These are phyloP conservation scores for Pseudochirops cupreus DNA, from an alignment of 2,797 vertebrate species.

Conservation along the genomic window DNA sequence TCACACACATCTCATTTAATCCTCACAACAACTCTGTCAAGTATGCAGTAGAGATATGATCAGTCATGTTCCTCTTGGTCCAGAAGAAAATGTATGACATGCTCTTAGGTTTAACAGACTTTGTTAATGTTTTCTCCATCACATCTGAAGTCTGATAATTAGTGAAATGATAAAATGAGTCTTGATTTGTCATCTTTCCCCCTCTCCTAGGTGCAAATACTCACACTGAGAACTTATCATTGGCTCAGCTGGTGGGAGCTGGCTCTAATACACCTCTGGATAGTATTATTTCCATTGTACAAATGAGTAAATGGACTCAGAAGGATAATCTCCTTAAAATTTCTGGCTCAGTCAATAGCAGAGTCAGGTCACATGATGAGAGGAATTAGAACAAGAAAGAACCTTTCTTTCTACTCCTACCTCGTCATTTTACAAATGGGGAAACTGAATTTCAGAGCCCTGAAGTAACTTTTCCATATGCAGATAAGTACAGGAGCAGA, in stretches of 20 bases:
- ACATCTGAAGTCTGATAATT: neutral
- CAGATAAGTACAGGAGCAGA: neutral
- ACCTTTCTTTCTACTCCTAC: neutral
- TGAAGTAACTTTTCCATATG: neutral
- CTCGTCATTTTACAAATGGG: neutral
- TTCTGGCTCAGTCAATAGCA: neutral
- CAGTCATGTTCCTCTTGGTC: neutral
- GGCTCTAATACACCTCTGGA: neutral
- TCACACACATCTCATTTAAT: neutral
- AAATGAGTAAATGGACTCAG: neutral
- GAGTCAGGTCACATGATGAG: neutral
- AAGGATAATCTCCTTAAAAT: neutral
- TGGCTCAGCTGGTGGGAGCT: neutral
- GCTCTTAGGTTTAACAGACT: neutral
- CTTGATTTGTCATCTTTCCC: neutral
- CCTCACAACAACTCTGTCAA: neutral
- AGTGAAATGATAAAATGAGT: neutral
- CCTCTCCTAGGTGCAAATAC: neutral
- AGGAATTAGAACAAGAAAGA: neutral
- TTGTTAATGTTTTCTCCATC: neutral
- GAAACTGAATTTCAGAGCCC: neutral
- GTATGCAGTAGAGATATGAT: neutral
- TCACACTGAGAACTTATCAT: neutral
- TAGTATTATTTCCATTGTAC: neutral
- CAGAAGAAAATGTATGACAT: neutral